Percentiles rank a stretch among this genome's conserved stretches.
Evolutionary conservation across 2,888 invertebrate species (phyloP).

Genomic region (Hypomecis atomaria): DNA sequence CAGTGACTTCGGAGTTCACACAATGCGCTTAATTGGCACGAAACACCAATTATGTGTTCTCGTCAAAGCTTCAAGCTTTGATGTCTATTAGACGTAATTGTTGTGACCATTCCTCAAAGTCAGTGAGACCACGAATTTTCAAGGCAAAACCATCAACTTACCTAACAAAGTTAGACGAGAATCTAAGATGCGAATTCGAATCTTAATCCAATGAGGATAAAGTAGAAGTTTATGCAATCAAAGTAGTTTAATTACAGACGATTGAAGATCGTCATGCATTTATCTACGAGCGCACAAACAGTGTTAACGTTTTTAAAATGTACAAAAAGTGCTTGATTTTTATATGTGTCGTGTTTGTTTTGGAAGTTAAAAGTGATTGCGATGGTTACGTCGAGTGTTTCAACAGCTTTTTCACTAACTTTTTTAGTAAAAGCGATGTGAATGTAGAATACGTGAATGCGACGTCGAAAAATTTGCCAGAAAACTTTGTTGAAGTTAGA

Average conservation of each 20-base stretch:
- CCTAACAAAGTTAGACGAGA: constrained; percentile 14
- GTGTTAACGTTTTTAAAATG: constrained; percentile 61
- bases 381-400: constrained; percentile 58
- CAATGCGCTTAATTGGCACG: constrained; percentile 41
- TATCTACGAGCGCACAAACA: constrained; percentile 57
- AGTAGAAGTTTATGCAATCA: constrained; percentile 8
- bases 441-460: constrained; percentile 43
- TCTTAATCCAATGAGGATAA: constrained; percentile 2
- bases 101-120: constrained; percentile 65
- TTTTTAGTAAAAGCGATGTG: constrained; percentile 37
- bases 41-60: constrained; percentile 40
- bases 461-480: constrained; percentile 40
- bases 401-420: constrained; percentile 49
- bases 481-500: constrained; percentile 48
- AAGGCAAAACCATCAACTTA: constrained; percentile 50
- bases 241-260: constrained; percentile 30
- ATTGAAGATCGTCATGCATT: constrained; percentile 58
- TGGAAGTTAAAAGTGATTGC: constrained; percentile 60
- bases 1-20: constrained; percentile 20
- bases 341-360: constrained; percentile 46
- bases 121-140: constrained; percentile 62
- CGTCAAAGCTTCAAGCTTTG: constrained; percentile 43
- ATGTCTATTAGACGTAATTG: constrained; percentile 56
- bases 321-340: constrained; percentile 49
- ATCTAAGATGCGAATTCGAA: constrained; percentile 4